Conservation (phyloP, 2,888 invertebrate genomes). For the Spodoptera exigua region DNA sequence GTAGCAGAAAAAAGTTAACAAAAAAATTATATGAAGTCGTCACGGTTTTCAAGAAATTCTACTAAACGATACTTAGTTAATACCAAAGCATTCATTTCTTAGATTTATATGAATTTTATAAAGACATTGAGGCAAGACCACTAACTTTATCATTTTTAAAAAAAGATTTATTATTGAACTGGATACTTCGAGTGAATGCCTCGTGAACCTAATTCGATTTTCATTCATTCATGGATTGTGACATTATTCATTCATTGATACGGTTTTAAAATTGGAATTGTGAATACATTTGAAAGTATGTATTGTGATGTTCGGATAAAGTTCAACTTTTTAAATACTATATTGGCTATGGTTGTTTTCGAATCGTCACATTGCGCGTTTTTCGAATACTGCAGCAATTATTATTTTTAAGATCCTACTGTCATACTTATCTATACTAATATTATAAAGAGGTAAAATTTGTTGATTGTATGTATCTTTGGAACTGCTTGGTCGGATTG, state of each 20-base stretch:
- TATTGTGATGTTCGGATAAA: too few relatives aligned
- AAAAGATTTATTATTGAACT: slow-evolving; percentile 58
- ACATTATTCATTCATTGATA: slow-evolving; percentile 31
- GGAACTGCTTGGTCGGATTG: too few relatives aligned
- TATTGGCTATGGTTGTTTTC: too few relatives aligned
- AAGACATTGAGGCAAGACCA: slow-evolving; percentile 71
- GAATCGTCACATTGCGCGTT: too few relatives aligned
- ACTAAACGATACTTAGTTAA: slow-evolving; percentile 66
- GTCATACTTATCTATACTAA: too few relatives aligned
- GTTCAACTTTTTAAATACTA: too few relatives aligned
- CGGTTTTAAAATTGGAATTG: slow-evolving; percentile 36
- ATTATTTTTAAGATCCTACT: too few relatives aligned
- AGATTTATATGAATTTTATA: slow-evolving; percentile 84
- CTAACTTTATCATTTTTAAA: slow-evolving; percentile 54
- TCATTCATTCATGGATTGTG: slow-evolving; percentile 46
- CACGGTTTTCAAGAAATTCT: slow-evolving; percentile 71
- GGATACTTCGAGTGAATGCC: slow-evolving; percentile 44
- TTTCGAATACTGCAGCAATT: too few relatives aligned
- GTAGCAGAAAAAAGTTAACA: slow-evolving; percentile 66
- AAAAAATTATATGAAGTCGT: slow-evolving; percentile 74
- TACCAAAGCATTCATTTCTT: slow-evolving; percentile 45
- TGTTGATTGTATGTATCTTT: too few relatives aligned
- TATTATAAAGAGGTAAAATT: too few relatives aligned
- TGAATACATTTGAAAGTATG: slow-evolving; percentile 13
- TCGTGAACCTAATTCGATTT: slow-evolving; percentile 42